phyloP scores from a whole-genome alignment of 1,140 invertebrate species.

The Scaptomyza montana region DNA sequence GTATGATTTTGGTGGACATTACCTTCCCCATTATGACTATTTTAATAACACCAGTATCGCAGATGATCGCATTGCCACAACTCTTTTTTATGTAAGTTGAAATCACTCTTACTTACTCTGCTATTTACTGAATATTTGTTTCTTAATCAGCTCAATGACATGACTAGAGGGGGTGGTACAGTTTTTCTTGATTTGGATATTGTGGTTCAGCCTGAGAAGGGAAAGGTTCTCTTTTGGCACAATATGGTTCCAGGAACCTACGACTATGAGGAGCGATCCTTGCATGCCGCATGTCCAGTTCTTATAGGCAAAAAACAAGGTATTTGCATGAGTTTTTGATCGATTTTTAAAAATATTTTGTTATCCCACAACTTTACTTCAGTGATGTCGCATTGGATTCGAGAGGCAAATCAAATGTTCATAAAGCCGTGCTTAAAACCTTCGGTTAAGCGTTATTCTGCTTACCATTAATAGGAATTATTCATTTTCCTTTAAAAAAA shows the following conservation, averaged over 20 bases:
- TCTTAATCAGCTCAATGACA: constrained; percentile 43
- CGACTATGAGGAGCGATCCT: background rate
- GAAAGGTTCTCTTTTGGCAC: constrained; percentile 43
- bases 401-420: constrained; percentile 50
- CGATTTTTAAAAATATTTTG: background rate
- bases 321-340: background rate
- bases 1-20: constrained; percentile 89
- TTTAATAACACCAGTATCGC: constrained; percentile 46
- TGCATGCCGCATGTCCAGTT: constrained; percentile 45
- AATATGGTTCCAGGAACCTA: constrained; percentile 27
- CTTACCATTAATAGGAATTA: no score
- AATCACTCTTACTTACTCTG: background rate
- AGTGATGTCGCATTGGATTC: constrained; percentile 40
- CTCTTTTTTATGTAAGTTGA: constrained; percentile 61
- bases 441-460: no score
- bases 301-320: constrained; percentile 23
- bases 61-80: constrained; percentile 56
- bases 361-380: background rate
- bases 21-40: constrained; percentile 87
- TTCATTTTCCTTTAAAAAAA: no score
- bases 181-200: constrained; percentile 12
- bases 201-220: constrained; percentile 30
- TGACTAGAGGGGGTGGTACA: constrained; percentile 41
- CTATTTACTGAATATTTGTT: background rate
- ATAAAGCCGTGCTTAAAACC: constrained; percentile 10